Evolutionary conservation across 2,113 vertebrate species (phyloP).

Genomic region (Lynx canadensis): DNA sequence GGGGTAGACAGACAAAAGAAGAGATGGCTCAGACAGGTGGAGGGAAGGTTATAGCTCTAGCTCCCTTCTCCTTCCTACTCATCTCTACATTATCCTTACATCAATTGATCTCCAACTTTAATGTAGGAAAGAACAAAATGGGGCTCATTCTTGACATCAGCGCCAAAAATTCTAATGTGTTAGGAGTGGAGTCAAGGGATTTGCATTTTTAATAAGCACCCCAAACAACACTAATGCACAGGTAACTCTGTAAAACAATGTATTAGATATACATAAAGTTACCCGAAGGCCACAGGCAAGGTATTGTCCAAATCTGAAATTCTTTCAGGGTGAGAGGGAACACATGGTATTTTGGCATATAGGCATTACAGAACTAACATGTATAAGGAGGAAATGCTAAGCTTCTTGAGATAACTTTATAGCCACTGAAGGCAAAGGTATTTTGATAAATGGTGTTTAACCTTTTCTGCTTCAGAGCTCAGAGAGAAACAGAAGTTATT

Average conservation of each 20-base stretch:
- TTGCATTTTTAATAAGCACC: conserved; percentile 56
- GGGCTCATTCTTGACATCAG: conserved; percentile 38
- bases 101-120: conserved; percentile 20
- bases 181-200: conserved; percentile 9
- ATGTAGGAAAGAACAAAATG: not conserved
- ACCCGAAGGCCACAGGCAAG: conserved; percentile 51
- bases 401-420: conserved; percentile 60
- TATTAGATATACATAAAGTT: conserved; percentile 29
- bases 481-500: conserved; percentile 85
- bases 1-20: conserved; percentile 51
- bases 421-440: conserved; percentile 82
- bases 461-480: conserved; percentile 83
- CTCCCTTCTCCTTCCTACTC: conserved; percentile 49
- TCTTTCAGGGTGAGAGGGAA: not conserved
- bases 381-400: conserved; percentile 59
- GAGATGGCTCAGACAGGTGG: not conserved
- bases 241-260: conserved; percentile 18
- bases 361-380: conserved; percentile 51
- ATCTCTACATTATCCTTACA: conserved; percentile 9
- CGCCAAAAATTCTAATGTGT: conserved; percentile 42
- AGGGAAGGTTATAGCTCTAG: conserved; percentile 47
- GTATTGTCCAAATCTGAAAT: conserved; percentile 51
- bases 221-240: conserved; percentile 12
- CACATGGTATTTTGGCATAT: conserved; percentile 44
- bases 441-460: conserved; percentile 70